Percentiles rank a stretch among this genome's conserved stretches.
Evolutionary conservation across 2,113 vertebrate genomes (phyloP).

Genomic region (Arizona elegans): DNA sequence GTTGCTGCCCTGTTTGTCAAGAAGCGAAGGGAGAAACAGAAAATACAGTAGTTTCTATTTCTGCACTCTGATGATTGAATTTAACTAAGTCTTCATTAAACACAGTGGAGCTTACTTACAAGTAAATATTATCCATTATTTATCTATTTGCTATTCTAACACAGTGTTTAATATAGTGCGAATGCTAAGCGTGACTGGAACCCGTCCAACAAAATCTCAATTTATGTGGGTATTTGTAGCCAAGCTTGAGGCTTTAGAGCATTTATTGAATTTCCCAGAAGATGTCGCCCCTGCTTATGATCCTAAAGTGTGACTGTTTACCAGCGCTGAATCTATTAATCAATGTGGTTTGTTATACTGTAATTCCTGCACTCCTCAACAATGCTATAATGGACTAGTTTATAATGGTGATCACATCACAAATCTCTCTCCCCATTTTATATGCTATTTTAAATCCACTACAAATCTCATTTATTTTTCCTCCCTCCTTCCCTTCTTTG

Average conservation of each 20-base stretch:
- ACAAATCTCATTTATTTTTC: background rate
- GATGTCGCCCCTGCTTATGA: background rate
- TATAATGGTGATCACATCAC: background rate
- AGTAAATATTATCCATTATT: background rate
- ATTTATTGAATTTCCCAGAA: conserved; percentile 1
- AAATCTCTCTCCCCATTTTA: background rate
- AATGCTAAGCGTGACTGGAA: background rate
- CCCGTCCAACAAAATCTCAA: background rate
- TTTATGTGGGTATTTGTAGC: background rate
- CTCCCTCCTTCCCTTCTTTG: background rate
- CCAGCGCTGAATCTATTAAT: background rate
- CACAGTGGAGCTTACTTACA: background rate
- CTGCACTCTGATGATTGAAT: background rate
- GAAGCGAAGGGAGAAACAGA: background rate
- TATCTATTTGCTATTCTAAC: background rate
- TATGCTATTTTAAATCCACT: background rate
- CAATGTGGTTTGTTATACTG: no score
- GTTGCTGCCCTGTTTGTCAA: background rate
- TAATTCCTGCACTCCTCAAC: background rate
- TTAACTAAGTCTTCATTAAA: background rate
- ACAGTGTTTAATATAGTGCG: background rate
- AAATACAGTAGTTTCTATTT: background rate
- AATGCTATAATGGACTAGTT: background rate
- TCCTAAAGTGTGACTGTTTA: background rate
- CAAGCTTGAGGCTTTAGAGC: background rate